These are phyloP conservation scores for Nephrotoma appendiculata DNA, from an alignment of 2,888 invertebrate genomes.

Conservation along the genomic window DNA sequence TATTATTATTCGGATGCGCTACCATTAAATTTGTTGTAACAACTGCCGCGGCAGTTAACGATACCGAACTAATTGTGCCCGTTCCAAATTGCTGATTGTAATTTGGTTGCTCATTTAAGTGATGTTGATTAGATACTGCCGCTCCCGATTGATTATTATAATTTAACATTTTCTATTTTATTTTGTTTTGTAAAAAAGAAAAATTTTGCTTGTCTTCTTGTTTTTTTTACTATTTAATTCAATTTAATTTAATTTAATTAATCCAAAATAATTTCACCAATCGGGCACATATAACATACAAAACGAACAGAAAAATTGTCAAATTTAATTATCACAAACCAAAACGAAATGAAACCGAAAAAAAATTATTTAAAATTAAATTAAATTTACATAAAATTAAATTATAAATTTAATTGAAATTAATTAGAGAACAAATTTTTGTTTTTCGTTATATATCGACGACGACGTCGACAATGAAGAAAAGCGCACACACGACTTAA, in stretches of 20 bases:
- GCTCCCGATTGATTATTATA: neutral
- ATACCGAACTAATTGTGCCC: neutral
- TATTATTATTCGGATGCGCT: neutral
- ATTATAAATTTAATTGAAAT: slow-evolving; percentile 3
- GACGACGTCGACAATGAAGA: neutral
- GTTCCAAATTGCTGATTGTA: neutral
- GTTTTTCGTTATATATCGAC: neutral
- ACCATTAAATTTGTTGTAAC: neutral
- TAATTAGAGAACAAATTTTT: neutral
- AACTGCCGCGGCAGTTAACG: neutral
- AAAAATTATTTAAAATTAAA: neutral
- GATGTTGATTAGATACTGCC: neutral
- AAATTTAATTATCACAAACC: slow-evolving; percentile 1
- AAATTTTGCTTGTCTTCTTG: neutral
- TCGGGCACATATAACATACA: neutral
- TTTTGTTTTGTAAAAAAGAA: neutral
- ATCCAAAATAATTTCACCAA: neutral
- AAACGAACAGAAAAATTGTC: neutral
- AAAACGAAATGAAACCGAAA: neutral
- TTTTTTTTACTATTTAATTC: neutral
- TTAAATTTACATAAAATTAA: neutral
- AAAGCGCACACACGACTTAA: neutral
- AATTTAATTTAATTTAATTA: neutral
- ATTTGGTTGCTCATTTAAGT: neutral
- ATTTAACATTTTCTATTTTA: neutral